phyloP scores from a whole-genome alignment of 2,888 invertebrate genomes.

The Lysandra coridon region DNA sequence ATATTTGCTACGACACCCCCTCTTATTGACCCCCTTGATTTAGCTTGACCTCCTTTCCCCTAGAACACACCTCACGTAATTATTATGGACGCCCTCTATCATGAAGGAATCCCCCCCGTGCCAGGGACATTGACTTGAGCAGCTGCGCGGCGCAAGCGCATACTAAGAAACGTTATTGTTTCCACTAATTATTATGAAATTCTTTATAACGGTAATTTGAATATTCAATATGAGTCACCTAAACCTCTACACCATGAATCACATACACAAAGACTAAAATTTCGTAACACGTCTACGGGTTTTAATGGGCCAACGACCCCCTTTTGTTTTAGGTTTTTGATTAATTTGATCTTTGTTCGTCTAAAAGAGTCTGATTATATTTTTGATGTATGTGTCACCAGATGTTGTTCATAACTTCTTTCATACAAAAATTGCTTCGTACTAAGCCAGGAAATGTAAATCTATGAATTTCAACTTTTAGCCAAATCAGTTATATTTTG shows the following conservation, averaged over 20 bases:
- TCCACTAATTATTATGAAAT: constrained; percentile 11
- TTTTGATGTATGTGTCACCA: no score
- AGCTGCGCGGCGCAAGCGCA: not conserved
- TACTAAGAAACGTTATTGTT: constrained; percentile 6
- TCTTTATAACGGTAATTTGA: constrained; percentile 11
- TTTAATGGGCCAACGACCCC: constrained; percentile 18
- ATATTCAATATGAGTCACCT: not conserved
- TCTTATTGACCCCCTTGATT: no score
- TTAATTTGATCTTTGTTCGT: not conserved
- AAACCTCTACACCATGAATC: constrained; percentile 15
- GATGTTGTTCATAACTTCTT: no score
- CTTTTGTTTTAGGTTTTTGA: constrained; percentile 13
- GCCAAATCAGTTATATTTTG: no score
- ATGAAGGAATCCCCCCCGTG: not conserved
- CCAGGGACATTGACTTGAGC: not conserved
- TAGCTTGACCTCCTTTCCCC: no score
- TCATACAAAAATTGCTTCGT: not conserved
- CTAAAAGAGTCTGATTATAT: not conserved
- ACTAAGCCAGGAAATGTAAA: no score
- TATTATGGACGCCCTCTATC: not conserved
- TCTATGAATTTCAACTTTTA: no score
- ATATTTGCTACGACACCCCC: no score
- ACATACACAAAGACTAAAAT: constrained; percentile 3
- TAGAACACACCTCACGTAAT: not conserved
- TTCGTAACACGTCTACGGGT: not conserved